Conservation (phyloP, 53 echinoderm and acorn worm genomes). For the Luidia sarsii region DNA sequence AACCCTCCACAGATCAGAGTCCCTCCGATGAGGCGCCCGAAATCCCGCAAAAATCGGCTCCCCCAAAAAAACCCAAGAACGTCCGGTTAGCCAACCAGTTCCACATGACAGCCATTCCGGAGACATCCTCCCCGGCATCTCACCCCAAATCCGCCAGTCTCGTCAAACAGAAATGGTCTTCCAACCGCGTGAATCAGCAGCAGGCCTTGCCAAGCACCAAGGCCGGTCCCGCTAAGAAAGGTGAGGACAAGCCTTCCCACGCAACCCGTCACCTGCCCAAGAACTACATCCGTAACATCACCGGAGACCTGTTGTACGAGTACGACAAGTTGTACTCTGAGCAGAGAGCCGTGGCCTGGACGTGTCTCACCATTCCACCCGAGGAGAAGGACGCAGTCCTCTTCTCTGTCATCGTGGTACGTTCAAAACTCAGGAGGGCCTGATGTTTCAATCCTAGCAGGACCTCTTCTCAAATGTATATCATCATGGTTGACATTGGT, state of each 20-base stretch:
- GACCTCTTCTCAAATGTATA: too few relatives aligned
- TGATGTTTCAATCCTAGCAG: too few relatives aligned
- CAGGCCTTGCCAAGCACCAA: background rate
- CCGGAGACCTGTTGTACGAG: conserved; percentile 76
- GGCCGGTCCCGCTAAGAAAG: background rate
- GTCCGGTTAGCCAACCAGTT: background rate
- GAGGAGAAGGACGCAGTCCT: conserved; percentile 85
- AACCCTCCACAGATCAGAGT: background rate
- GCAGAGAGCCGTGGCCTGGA: conserved; percentile 85
- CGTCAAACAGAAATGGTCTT: conserved; percentile 31
- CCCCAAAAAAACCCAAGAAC: background rate
- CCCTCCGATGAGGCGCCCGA: background rate
- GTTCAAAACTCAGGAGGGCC: too few relatives aligned
- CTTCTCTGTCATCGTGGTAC: conserved; percentile 95
- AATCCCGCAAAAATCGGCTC: background rate
- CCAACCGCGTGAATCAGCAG: background rate
- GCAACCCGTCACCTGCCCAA: conserved; percentile 28
- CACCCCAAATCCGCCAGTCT: conserved; percentile 17
- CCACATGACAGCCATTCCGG: background rate
- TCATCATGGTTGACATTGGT: too few relatives aligned
- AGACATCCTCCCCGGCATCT: conserved; percentile 10
- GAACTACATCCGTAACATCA: conserved; percentile 43
- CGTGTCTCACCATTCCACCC: conserved; percentile 10
- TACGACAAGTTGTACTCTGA: conserved; percentile 89
- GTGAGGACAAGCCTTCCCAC: background rate